phyloP scores from a whole-genome alignment of 2,113 vertebrate genomes.

The Poicephalus gulielmi region DNA sequence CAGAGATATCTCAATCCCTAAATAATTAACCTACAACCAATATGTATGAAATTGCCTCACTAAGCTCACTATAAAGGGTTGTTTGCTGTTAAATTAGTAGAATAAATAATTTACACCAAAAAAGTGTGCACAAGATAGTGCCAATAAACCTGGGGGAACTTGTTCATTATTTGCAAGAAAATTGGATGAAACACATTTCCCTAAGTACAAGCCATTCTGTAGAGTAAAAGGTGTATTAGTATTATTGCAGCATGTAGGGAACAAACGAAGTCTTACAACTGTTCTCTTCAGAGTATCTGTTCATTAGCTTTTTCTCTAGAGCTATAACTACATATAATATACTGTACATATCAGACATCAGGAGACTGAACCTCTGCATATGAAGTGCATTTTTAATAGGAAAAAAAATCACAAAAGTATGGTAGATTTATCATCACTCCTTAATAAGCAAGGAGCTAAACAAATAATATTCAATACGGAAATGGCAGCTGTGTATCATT shows the following conservation, averaged over 20 bases:
- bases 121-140: conserved; percentile 64
- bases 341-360: not conserved
- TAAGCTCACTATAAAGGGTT: conserved; percentile 66
- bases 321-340: not conserved
- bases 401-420: not conserved
- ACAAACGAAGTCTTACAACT: conserved; percentile 28
- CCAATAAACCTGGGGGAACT: conserved; percentile 70
- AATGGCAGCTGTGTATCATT: not conserved
- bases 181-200: conserved; percentile 71
- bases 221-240: conserved; percentile 40
- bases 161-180: conserved; percentile 75
- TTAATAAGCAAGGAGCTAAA: not conserved
- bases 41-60: conserved; percentile 68
- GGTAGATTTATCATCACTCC: not conserved
- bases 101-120: conserved; percentile 79
- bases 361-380: not conserved
- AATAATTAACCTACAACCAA: conserved; percentile 80
- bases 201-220: conserved; percentile 45
- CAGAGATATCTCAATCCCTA: conserved; percentile 73
- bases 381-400: not conserved
- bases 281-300: not conserved
- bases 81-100: conserved; percentile 77
- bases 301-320: conserved; percentile 1
- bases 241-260: conserved; percentile 1
- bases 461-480: not conserved